Evolutionary conservation across 2,113 vertebrate species (phyloP).

Genomic region (Gavia stellata): DNA sequence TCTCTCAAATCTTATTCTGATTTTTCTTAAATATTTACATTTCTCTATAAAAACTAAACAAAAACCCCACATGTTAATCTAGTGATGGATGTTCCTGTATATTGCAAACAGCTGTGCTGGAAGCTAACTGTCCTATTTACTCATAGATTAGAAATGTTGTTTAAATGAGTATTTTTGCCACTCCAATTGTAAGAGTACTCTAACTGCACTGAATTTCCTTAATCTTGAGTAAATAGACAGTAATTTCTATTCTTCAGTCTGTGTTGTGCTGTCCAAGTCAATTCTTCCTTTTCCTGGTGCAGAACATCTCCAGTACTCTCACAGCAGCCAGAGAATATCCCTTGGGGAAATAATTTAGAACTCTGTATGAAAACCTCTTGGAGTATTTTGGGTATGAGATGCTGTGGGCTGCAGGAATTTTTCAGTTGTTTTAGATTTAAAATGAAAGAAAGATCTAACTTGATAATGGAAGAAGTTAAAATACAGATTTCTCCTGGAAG

Average conservation of each 20-base stretch:
- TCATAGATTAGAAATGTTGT: background rate
- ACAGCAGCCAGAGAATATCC: background rate
- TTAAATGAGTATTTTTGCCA: background rate
- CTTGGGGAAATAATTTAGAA: background rate
- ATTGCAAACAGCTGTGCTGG: background rate
- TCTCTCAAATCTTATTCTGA: background rate
- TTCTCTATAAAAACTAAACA: fast-evolving
- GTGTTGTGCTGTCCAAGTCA: background rate
- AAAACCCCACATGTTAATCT: fast-evolving
- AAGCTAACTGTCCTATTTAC: background rate
- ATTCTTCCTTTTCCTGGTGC: background rate
- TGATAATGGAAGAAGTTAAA: background rate
- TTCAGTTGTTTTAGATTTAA: background rate
- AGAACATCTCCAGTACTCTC: background rate
- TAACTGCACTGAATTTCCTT: background rate
- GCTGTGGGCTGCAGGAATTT: background rate
- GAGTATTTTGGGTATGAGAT: background rate
- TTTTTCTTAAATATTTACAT: background rate
- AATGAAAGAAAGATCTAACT: background rate
- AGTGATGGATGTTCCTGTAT: background rate
- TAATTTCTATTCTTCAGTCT: background rate
- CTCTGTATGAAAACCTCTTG: background rate
- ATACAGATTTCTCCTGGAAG: background rate
- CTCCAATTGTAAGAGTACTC: background rate
- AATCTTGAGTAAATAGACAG: background rate